These are phyloP conservation scores for Chaetura pelagica DNA, from an alignment of 2,113 vertebrate genomes.

Conservation along the genomic window DNA sequence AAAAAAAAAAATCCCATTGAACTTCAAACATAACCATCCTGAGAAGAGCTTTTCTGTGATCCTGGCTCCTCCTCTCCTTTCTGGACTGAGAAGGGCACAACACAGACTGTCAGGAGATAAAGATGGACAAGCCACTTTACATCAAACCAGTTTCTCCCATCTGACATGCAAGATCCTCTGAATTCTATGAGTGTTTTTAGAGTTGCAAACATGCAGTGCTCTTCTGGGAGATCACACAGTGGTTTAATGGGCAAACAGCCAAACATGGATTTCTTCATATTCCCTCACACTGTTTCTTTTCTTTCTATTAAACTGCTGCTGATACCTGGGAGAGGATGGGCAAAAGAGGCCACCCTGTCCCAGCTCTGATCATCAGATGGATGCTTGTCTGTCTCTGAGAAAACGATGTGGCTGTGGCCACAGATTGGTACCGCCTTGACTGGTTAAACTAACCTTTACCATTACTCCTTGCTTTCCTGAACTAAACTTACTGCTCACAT, in stretches of 20 bases:
- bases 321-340: background rate
- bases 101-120: background rate
- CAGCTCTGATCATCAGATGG: background rate
- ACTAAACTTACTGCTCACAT: background rate
- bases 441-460: background rate
- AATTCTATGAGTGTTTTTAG: background rate
- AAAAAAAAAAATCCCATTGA: background rate
- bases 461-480: background rate
- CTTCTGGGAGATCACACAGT: background rate
- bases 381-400: background rate
- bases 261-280: background rate
- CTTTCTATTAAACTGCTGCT: background rate
- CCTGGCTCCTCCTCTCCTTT: background rate
- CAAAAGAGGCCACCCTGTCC: background rate
- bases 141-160: background rate
- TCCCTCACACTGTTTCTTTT: background rate
- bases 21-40: slow-evolving; percentile 31
- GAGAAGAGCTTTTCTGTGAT: slow-evolving; percentile 6
- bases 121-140: background rate
- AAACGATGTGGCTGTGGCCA: background rate
- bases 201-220: background rate
- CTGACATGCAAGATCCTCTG: background rate
- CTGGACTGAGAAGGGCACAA: background rate
- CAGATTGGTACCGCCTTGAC: background rate
- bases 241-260: background rate